Conservation (phyloP, 1,140 invertebrate genomes). For the Glossosoma conforme region DNA sequence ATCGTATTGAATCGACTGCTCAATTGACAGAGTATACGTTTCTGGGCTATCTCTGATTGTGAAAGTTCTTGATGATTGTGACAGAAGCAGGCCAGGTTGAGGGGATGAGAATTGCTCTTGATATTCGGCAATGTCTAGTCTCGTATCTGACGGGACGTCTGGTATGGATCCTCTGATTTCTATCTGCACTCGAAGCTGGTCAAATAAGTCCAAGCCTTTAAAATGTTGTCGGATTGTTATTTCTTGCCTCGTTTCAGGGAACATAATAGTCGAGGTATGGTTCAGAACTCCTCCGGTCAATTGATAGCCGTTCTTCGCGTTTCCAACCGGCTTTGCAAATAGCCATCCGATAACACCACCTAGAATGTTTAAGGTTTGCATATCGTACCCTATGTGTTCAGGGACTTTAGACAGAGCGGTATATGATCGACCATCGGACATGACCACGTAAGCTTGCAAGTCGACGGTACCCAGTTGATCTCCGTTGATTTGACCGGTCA, state of each 20-base stretch:
- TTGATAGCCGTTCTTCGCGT: slow-evolving; percentile 81
- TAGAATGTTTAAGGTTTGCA: slow-evolving; percentile 75
- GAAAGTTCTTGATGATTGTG: slow-evolving; percentile 48
- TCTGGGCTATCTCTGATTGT: slow-evolving; percentile 36
- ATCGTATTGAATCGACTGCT: slow-evolving; percentile 55
- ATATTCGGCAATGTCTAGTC: slow-evolving; percentile 72
- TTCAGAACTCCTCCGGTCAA: slow-evolving; percentile 79
- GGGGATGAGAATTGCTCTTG: slow-evolving; percentile 76
- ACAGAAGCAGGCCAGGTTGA: slow-evolving; percentile 55
- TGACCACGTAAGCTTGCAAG: slow-evolving; percentile 88
- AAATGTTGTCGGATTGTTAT: slow-evolving; percentile 74
- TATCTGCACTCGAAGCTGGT: slow-evolving; percentile 75
- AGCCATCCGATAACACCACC: slow-evolving; percentile 85
- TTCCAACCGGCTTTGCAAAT: slow-evolving; percentile 74
- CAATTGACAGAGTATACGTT: slow-evolving; percentile 44
- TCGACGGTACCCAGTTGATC: slow-evolving; percentile 69
- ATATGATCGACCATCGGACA: slow-evolving; percentile 82
- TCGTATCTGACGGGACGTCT: slow-evolving; percentile 53
- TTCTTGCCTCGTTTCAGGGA: slow-evolving; percentile 63
- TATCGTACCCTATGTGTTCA: slow-evolving; percentile 63
- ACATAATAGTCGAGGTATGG: slow-evolving; percentile 70
- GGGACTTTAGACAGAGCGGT: slow-evolving; percentile 82
- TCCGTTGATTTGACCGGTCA: slow-evolving; percentile 77
- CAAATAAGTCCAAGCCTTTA: slow-evolving; percentile 84
- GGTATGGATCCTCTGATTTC: slow-evolving; percentile 77